phyloP scores from a whole-genome alignment of 2,888 invertebrate genomes.

The Zelleria hepariella region DNA sequence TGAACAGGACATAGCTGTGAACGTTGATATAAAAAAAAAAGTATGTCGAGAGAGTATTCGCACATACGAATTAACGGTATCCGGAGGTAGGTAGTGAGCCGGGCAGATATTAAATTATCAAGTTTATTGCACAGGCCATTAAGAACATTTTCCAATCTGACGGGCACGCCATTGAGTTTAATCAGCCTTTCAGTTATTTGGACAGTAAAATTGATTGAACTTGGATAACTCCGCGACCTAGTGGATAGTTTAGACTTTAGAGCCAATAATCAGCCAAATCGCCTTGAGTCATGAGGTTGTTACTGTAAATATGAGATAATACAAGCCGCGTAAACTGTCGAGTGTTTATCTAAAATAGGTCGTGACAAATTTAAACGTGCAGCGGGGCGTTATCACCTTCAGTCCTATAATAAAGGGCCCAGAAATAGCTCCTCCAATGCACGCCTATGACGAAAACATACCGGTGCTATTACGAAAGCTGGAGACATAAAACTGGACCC shows the following conservation, averaged over 20 bases:
- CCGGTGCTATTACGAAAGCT: slow-evolving; percentile 35
- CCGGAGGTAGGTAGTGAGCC: neutral
- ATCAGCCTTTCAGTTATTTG: neutral
- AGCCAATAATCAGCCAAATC: neutral
- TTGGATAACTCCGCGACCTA: neutral
- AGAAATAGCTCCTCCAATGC: slow-evolving; percentile 49
- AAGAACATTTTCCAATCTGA: neutral
- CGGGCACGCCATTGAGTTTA: neutral
- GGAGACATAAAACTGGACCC: slow-evolving; percentile 33
- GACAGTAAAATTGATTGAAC: neutral
- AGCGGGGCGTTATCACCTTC: slow-evolving; percentile 61
- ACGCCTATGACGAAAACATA: slow-evolving; percentile 42
- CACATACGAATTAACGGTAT: slow-evolving; percentile 39
- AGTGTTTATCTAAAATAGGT: slow-evolving; percentile 44
- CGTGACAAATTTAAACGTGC: slow-evolving; percentile 49
- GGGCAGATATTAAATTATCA: neutral
- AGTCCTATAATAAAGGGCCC: slow-evolving; percentile 46
- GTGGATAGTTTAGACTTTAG: neutral
- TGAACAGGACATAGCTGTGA: slow-evolving; percentile 33
- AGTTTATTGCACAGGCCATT: neutral
- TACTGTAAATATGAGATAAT: neutral
- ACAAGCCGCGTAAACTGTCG: neutral
- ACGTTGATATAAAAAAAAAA: slow-evolving; percentile 26
- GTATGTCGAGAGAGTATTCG: slow-evolving; percentile 25
- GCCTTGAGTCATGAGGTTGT: neutral